phyloP scores from a whole-genome alignment of 2,113 vertebrate genomes.

The Alethe castanea region DNA sequence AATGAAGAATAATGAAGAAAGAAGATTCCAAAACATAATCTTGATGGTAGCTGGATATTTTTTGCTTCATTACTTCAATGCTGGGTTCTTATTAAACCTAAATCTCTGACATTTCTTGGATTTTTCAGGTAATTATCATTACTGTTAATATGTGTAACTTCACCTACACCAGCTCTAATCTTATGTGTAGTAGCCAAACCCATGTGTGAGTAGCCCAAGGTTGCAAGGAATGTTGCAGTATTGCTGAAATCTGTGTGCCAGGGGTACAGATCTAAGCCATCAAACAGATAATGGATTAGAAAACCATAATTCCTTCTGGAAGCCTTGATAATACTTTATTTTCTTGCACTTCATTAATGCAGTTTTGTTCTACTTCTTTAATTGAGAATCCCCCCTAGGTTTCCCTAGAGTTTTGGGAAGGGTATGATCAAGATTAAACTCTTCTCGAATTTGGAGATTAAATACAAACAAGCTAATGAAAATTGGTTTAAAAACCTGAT shows the following conservation, averaged over 20 bases:
- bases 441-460: neutral
- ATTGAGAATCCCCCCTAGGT: neutral
- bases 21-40: neutral
- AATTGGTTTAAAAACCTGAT: neutral
- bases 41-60: neutral
- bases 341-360: neutral
- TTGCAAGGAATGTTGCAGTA: neutral
- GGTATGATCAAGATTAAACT: neutral
- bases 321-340: neutral
- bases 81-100: neutral
- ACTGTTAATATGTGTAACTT: neutral
- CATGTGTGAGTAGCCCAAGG: neutral
- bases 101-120: neutral
- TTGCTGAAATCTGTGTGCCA: neutral
- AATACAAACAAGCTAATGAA: neutral
- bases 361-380: neutral
- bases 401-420: neutral
- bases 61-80: neutral
- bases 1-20: neutral
- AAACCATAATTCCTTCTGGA: neutral
- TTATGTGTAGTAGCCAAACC: neutral
- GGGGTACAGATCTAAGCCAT: neutral
- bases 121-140: neutral
- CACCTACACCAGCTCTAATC: neutral
- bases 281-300: neutral